Base-by-base conservation (phyloP, 53 echinoderm and acorn worm species). In the Mesocentrotus franciscanus region DNA sequence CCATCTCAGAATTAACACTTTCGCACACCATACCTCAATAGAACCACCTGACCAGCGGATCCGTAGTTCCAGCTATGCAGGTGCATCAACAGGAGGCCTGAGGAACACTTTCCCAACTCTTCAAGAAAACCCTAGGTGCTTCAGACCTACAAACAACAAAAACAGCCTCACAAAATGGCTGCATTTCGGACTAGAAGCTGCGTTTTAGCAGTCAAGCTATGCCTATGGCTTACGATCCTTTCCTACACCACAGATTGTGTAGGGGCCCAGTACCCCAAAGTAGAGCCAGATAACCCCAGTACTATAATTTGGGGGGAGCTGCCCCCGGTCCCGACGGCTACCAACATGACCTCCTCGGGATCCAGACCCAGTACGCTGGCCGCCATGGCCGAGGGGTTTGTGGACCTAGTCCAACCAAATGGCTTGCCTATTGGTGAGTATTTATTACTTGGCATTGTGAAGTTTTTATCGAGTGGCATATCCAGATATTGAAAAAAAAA, bases 351-450 rank as follows among this genome's bases (percentile, higher is more conserved):
- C 22, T 30, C 10, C 15, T 26, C 55, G 7, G 64, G 61, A 11
- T 61, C 83, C 36, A 93, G 92, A 90, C 96, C 93, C 1, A 90
- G 58, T 15, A 61, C 66, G 8, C 60, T 96, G 55, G 89, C 94
- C 11, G 57, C 30, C 39, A 93, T 93, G 96, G 94, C 96, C 2
- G 76, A 96, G 60, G 94, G 90, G 27, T 96, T 96, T 89, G 93
- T 96, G 60, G 94, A 96, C 61, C 35, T 96, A 11, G 96, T 96
- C 24, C 96, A 96, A 62, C 94, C 94, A 14, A 58, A 76, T 2
- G 94, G 94, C 27, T 76, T 96, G 35, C 96, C 96, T 22, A 64
- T 92, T 0, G 61, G 96, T 96, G 29, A 96, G 96, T 96, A 91
- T 24, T 92, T 12, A 58, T 81, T 1, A 33, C 15, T 78, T 14